Conservation (phyloP, 2,797 vertebrate genomes). For the Diglossa cyanea region DNA sequence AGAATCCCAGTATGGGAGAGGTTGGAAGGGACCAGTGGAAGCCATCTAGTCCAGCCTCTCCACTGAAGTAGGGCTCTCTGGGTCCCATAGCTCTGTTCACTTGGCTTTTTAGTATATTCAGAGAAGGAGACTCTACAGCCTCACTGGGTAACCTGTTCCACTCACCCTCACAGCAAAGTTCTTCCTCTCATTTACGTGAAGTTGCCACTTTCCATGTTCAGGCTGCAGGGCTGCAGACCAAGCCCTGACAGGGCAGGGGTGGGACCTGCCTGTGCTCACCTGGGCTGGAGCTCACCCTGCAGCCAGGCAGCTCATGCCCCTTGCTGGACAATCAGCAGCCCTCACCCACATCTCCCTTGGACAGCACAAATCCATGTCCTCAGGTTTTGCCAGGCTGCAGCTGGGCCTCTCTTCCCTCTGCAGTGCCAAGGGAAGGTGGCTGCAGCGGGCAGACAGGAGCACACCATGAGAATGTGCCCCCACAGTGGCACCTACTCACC, state of each 20-base stretch:
- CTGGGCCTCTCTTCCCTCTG: background rate
- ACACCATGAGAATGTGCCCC: background rate
- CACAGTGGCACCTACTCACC: background rate
- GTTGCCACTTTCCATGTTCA: background rate
- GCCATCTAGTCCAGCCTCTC: background rate
- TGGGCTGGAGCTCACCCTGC: background rate
- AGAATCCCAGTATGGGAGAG: background rate
- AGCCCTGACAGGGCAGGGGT: background rate
- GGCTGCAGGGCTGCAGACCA: background rate
- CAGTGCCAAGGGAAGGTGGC: background rate
- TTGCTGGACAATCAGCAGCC: background rate
- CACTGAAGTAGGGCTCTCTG: rapidly evolving
- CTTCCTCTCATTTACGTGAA: background rate
- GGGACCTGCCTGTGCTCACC: background rate
- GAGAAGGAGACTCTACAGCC: background rate
- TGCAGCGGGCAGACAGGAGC: rapidly evolving
- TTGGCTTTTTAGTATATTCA: background rate
- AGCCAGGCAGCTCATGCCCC: background rate
- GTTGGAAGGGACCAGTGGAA: background rate
- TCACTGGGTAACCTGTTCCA: background rate
- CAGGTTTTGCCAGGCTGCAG: background rate
- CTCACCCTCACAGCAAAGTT: background rate
- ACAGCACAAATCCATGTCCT: rapidly evolving
- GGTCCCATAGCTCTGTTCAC: background rate
- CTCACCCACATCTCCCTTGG: background rate